These are phyloP conservation scores for Rhynchomys soricoides DNA, from an alignment of 2,113 vertebrate genomes.

Conservation along the genomic window DNA sequence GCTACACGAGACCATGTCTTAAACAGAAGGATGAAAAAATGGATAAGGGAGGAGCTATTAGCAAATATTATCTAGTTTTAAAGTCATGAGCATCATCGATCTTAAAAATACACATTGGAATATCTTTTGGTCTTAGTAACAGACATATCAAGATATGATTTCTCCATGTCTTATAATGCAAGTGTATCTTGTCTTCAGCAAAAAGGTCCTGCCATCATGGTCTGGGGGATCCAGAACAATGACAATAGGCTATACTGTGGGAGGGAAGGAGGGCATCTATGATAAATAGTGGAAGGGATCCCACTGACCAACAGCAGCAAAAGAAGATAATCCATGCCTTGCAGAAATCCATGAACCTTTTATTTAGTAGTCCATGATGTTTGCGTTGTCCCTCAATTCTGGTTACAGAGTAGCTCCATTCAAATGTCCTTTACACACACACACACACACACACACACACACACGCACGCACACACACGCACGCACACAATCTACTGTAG, in stretches of 20 bases:
- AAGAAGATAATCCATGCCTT: not conserved
- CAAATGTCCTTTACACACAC: no score
- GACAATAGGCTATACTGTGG: no score
- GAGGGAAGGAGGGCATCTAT: no score
- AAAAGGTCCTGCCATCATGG: not conserved
- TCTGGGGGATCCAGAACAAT: not conserved
- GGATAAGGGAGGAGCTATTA: not conserved
- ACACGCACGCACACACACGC: not conserved
- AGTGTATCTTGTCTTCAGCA: not conserved
- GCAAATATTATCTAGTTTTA: not conserved
- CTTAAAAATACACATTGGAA: not conserved
- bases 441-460: no score
- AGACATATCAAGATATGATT: not conserved
- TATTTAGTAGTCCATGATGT: not conserved
- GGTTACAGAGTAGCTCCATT: not conserved
- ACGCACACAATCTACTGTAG: not conserved
- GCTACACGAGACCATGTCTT: not conserved
- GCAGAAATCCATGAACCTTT: not conserved
- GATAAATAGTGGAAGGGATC: not conserved
- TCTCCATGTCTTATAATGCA: not conserved
- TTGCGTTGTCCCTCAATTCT: not conserved
- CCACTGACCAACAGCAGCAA: not conserved
- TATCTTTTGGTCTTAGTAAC: not conserved
- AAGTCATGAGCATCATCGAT: conserved; percentile 47
- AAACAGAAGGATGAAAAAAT: not conserved